Base-by-base conservation (phyloP, 1,140 invertebrate species). In the Papilio glaucus region DNA sequence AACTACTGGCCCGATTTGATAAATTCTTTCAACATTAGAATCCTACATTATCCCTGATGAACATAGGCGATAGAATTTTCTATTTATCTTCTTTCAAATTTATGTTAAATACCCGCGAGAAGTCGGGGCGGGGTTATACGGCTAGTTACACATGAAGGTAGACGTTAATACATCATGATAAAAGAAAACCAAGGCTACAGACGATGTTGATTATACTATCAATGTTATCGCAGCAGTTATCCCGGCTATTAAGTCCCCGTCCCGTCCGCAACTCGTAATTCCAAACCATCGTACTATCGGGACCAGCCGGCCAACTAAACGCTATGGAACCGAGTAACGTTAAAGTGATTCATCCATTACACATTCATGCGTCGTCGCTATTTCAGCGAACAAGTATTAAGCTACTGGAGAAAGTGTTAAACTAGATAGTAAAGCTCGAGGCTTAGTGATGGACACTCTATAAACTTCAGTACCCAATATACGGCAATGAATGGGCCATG, bases 141-240 rank as follows among this genome's bases (percentile, higher is more conserved):
- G n/a, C n/a, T n/a, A n/a, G n/a, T n/a, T n/a, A n/a, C n/a, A n/a
- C n/a, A n/a, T n/a, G n/a, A n/a, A n/a, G n/a, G n/a, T n/a, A n/a
- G n/a, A n/a, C n/a, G n/a, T n/a, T n/a, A n/a, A n/a, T 33, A 33
- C 29, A 33, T 33, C 6, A 57, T 24, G 24, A 24, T 57, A 24
- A 26, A 97, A 91, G 72, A 95, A 95, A 3, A 96, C 96, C 61
- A 97, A 90, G 67, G 95, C 95, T 38, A 96, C 96, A 85, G 97
- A 97, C 1, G 96, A 96, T 72, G 97, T 95, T 9, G 96, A 96
- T 93, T 97, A 95, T 1, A 96, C 96, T 78, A 96, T 97, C 29
- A 97, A 94, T 4, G 96, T 97, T 24, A 97, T 91, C 4, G 96
- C 96, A 10, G 98, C 96, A 0, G 98, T 98, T 24, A 98, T 94